Conservation (phyloP, 2,888 invertebrate species). For the Andricus curvator region DNA sequence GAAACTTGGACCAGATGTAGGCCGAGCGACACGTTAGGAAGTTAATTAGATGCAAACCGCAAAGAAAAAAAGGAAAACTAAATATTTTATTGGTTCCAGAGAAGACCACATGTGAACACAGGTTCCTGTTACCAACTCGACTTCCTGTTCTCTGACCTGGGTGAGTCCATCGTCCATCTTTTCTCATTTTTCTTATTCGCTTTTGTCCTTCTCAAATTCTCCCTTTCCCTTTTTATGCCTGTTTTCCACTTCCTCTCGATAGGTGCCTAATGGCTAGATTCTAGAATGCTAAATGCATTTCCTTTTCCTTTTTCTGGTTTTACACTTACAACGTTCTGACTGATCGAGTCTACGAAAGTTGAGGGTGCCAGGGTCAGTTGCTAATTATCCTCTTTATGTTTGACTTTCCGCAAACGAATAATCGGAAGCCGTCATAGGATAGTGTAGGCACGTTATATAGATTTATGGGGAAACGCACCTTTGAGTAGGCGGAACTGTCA, state of each 20-base stretch:
- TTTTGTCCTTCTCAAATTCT: background rate
- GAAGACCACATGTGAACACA: slow-evolving; percentile 27
- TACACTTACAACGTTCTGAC: background rate
- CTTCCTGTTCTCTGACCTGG: slow-evolving; percentile 22
- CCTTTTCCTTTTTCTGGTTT: slow-evolving; percentile 18
- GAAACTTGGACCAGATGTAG: slow-evolving; percentile 16
- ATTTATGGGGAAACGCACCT: background rate
- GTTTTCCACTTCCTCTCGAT: background rate
- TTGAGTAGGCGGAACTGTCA: background rate
- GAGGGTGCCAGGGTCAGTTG: slow-evolving; percentile 19
- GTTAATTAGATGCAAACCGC: slow-evolving; percentile 33
- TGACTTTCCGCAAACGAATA: background rate
- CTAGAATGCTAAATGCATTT: background rate
- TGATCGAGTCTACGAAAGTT: background rate
- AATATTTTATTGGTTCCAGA: slow-evolving; percentile 16
- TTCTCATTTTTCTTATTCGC: background rate
- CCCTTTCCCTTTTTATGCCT: background rate
- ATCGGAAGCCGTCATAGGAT: slow-evolving; percentile 14
- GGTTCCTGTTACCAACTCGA: slow-evolving; percentile 18
- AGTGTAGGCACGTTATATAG: background rate
- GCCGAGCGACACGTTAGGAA: slow-evolving; percentile 4
- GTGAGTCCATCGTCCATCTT: background rate
- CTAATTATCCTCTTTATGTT: slow-evolving; percentile 29
- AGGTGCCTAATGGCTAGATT: background rate
- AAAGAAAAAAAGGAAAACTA: slow-evolving; percentile 11